Evolutionary conservation across 2,113 vertebrate species (phyloP).

Genomic region (Crotalus horridus): DNA sequence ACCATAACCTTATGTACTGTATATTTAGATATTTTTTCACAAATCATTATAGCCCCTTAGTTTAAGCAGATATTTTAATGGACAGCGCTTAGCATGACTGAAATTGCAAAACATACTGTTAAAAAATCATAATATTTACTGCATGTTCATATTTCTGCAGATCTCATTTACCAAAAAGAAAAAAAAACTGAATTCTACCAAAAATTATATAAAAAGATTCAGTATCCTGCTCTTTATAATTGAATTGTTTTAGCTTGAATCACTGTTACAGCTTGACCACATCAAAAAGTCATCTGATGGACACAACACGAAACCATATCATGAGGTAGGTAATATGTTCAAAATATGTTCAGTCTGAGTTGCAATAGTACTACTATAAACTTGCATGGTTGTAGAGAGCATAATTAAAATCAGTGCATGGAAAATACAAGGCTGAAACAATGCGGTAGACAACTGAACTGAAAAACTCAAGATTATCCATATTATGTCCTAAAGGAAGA

Average conservation of each 20-base stretch:
- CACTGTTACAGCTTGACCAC: not conserved
- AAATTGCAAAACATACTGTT: not conserved
- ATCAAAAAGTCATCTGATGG: not conserved
- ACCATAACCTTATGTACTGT: conserved; percentile 3
- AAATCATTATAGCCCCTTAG: conserved; percentile 27
- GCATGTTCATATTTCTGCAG: not conserved
- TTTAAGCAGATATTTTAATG: conserved; percentile 17
- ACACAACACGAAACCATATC: not conserved
- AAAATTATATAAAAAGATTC: not conserved
- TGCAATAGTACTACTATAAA: not conserved
- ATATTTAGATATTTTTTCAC: conserved; percentile 21
- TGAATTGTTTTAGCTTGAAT: not conserved
- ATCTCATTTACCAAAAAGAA: conserved; percentile 8
- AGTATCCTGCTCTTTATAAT: not conserved
- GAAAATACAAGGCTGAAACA: not conserved
- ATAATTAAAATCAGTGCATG: not conserved
- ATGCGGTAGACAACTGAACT: not conserved
- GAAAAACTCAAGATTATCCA: not conserved
- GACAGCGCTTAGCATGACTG: not conserved
- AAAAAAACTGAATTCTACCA: not conserved
- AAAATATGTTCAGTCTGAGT: not conserved
- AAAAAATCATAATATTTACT: not conserved
- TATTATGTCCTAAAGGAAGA: not conserved
- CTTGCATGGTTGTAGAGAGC: not conserved
- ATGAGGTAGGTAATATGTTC: not conserved